A percentile compares a stretch with the other conserved stretches of the same genome.
Evolutionary conservation across 2,888 invertebrate species (phyloP).

Genomic region (Pollenia griseotomentosa): DNA sequence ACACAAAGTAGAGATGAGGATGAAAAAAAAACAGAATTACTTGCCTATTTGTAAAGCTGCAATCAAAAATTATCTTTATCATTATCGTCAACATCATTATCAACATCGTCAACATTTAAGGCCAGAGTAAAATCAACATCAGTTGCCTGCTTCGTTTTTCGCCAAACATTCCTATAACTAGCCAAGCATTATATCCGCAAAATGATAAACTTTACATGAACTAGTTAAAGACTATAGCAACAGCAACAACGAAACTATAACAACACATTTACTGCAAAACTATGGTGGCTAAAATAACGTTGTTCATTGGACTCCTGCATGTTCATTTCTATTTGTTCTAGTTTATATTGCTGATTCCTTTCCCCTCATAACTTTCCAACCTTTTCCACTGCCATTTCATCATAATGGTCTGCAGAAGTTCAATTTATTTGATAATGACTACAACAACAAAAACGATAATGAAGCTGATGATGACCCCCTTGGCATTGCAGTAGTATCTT

Average conservation of each 20-base stretch:
- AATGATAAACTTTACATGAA: slow-evolving; percentile 64
- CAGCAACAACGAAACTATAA: not conserved
- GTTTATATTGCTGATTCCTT: slow-evolving; percentile 47
- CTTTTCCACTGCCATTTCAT: slow-evolving; percentile 28
- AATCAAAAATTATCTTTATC: slow-evolving; percentile 11
- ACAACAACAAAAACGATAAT: slow-evolving; percentile 35
- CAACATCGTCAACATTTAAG: slow-evolving; percentile 28
- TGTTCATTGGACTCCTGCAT: slow-evolving; percentile 43
- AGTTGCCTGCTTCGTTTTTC: not conserved
- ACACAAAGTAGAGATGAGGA: slow-evolving; percentile 20
- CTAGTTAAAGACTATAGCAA: not conserved
- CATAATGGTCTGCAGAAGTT: slow-evolving; percentile 56
- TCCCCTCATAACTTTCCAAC: slow-evolving; percentile 14
- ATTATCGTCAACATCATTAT: slow-evolving; percentile 30
- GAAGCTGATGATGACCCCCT: slow-evolving; percentile 52
- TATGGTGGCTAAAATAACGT: not conserved
- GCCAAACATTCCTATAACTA: slow-evolving; percentile 28
- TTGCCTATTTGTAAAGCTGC: slow-evolving; percentile 40
- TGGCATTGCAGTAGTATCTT: slow-evolving; percentile 57
- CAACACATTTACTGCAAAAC: not conserved
- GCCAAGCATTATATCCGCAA: slow-evolving; percentile 56
- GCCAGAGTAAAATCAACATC: slow-evolving; percentile 12
- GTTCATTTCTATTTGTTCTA: slow-evolving; percentile 59
- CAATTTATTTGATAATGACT: slow-evolving; percentile 70
- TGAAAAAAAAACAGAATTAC: slow-evolving; percentile 23